Evolutionary conservation across 2,797 vertebrate genomes (phyloP).

Genomic region (Manis crassicaudata): DNA sequence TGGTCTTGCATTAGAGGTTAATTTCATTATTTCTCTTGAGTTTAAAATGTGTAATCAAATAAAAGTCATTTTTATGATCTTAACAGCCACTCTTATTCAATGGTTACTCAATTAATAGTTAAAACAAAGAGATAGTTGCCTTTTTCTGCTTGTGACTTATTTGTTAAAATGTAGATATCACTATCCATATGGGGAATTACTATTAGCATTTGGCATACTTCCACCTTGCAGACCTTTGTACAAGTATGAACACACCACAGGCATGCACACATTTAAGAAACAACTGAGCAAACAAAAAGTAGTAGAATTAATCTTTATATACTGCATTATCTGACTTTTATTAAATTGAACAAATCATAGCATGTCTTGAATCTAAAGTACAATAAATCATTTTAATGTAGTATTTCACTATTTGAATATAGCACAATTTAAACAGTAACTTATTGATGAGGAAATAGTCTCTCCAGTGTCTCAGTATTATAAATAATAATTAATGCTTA

Average conservation of each 20-base stretch:
- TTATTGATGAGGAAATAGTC: neutral
- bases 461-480: neutral
- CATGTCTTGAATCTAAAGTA: neutral
- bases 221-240: neutral
- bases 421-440: neutral
- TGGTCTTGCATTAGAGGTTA: neutral
- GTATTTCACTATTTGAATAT: neutral
- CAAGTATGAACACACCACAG: neutral
- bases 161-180: neutral
- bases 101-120: neutral
- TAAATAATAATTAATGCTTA: neutral
- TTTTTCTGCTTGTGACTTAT: constrained; percentile 43
- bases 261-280: neutral
- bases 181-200: neutral
- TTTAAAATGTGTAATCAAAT: neutral
- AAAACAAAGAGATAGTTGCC: neutral
- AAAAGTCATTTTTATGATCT: constrained; percentile 29
- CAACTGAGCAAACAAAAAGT: constrained; percentile 2
- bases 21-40: constrained; percentile 24
- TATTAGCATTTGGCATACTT: neutral
- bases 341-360: constrained; percentile 1
- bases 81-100: neutral
- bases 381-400: constrained; percentile 8
- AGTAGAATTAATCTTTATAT: neutral
- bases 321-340: neutral